Base-by-base conservation (phyloP, 64 coral and sea anemone species). In the Orbicella faveolata region DNA sequence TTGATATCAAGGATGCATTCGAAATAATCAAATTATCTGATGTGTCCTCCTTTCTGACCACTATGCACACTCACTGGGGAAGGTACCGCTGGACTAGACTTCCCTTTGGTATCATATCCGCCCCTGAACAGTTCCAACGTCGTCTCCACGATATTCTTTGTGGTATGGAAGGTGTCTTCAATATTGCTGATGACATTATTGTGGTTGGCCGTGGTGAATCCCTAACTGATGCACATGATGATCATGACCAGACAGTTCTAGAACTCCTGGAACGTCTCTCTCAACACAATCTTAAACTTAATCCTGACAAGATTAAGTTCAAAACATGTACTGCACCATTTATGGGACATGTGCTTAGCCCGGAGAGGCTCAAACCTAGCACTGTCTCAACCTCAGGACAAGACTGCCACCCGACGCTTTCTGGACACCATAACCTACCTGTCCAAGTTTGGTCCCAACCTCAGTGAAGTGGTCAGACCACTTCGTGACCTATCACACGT, bases 401-500 rank as follows among this genome's bases (percentile, higher is more conserved):
- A 84, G 34, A 72, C 89, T 61, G 82, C 82, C 63, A 87, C 83
- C 75, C 90, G n/a, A 23, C 83, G 74, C 57, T 80, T 92, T 53
- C 52, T 92, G 54, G 83, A 83, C 33, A 87, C 30, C 25, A 79
- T 92, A 54, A 92, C 61, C 52, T 92, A 92, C 83, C 52, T 83
- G 79, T 93, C 91, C 17, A 93, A 88, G 69, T 93, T 88, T 36
- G 83, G 76, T 75, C 85, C 92, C 30, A 63, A 94, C 34, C 92
- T 94, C 55, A 94, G 92, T 21, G 69, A 76, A 36, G 64, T 90
- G 23, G 78, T 90, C 11, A 36, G 66, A 70, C 87, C 92, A 55
- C 92, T 94, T 63, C 73, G 79, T 75, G 73, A 79, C 74, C 87
- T 94, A 36, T 90, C 87, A 11, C 86, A 89, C 68, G 48, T 89